Evolutionary conservation across 2,113 vertebrate species (phyloP).

Genomic region (Sitta europaea): DNA sequence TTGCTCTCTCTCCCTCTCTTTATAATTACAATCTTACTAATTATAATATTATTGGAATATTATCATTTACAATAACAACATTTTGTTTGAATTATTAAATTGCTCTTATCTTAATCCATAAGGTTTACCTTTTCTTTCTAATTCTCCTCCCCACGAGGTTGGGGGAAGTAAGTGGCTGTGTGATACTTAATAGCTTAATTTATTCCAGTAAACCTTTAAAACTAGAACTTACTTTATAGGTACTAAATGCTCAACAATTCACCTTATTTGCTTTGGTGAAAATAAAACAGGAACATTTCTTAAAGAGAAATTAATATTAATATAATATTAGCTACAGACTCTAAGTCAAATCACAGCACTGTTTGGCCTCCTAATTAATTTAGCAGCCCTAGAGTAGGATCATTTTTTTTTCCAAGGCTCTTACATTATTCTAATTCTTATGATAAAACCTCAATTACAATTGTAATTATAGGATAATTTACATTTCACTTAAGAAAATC

Average conservation of each 20-base stretch:
- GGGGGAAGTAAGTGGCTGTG: not conserved
- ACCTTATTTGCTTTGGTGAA: slow-evolving; percentile 18
- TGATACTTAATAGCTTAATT: not conserved
- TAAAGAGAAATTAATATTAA: slow-evolving; percentile 51
- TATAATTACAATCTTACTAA: not conserved
- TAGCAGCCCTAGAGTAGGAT: not conserved
- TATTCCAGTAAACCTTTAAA: slow-evolving; percentile 5
- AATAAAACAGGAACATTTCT: slow-evolving; percentile 35
- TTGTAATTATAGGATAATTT: slow-evolving; percentile 29
- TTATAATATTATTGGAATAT: not conserved
- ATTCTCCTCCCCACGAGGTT: not conserved
- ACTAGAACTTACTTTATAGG: slow-evolving; percentile 4
- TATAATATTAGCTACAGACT: not conserved
- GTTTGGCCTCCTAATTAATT: slow-evolving; percentile 16
- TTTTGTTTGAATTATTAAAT: not conserved
- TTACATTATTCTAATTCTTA: not conserved
- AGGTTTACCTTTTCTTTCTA: not conserved
- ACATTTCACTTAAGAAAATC: slow-evolving; percentile 39
- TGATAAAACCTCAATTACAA: slow-evolving; percentile 16
- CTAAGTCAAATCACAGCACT: not conserved
- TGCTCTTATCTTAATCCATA: not conserved
- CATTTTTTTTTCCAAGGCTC: not conserved
- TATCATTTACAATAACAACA: not conserved
- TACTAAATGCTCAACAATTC: slow-evolving; percentile 39
- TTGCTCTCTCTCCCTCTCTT: not conserved